phyloP scores from a whole-genome alignment of 2,888 invertebrate species.

The Lissonota sp. region DNA sequence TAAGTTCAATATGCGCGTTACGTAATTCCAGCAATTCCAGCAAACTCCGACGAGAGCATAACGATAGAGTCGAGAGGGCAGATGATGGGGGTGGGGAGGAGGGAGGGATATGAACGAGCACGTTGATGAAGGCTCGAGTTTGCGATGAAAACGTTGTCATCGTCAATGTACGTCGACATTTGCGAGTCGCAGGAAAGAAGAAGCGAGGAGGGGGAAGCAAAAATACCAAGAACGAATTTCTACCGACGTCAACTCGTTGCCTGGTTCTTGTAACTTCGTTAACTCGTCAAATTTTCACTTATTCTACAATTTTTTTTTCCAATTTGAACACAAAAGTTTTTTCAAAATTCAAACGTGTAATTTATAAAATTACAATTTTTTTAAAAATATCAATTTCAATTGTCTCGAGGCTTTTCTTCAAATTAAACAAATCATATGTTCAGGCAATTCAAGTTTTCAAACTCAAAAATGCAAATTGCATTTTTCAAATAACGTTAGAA shows the following conservation, averaged over 20 bases:
- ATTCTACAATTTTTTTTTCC: too few species aligned
- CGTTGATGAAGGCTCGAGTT: slow-evolving; percentile 13
- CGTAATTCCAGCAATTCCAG: slow-evolving; percentile 38
- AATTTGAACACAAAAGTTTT: too few species aligned
- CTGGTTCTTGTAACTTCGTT: not conserved
- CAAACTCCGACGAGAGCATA: slow-evolving; percentile 24
- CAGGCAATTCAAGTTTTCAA: too few species aligned
- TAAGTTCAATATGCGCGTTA: slow-evolving; percentile 5
- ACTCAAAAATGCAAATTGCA: too few species aligned
- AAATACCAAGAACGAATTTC: slow-evolving; percentile 11
- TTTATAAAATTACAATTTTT: too few species aligned
- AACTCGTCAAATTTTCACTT: too few species aligned
- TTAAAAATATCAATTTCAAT: too few species aligned
- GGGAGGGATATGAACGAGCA: not conserved
- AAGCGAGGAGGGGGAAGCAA: slow-evolving; percentile 22
- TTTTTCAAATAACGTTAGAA: too few species aligned
- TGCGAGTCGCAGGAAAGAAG: not conserved
- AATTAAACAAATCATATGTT: too few species aligned
- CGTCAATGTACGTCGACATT: slow-evolving; percentile 35
- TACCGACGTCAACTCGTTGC: slow-evolving; percentile 35
- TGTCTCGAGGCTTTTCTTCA: too few species aligned
- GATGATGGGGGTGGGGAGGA: not conserved
- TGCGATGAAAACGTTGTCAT: slow-evolving; percentile 35
- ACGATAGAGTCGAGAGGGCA: slow-evolving; percentile 3
- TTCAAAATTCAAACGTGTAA: too few species aligned